Evolutionary conservation across 2,797 vertebrate genomes (phyloP).

Genomic region (Rhodeus uyekii): DNA sequence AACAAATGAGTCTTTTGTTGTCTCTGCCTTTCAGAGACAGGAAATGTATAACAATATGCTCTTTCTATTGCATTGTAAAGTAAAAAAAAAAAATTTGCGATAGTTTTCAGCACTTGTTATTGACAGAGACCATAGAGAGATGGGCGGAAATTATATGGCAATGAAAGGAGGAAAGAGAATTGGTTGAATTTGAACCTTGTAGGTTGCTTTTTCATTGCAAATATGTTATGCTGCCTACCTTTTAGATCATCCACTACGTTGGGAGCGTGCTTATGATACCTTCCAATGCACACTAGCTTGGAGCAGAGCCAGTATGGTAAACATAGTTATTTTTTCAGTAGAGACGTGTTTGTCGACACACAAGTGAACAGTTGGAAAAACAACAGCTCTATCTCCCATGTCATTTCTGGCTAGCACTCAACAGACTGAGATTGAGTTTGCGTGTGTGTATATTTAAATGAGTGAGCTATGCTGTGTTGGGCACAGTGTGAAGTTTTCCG

Average conservation of each 20-base stretch:
- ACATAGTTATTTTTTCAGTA: background rate
- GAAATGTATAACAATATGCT: constrained; percentile 10
- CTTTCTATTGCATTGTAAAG: constrained; percentile 11
- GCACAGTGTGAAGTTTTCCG: constrained; percentile 10
- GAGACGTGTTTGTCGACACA: background rate
- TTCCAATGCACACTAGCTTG: background rate
- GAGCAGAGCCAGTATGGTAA: background rate
- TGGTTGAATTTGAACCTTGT: background rate
- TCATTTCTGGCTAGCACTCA: constrained; percentile 14
- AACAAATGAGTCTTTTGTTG: constrained; percentile 29
- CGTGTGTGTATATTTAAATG: constrained; percentile 25
- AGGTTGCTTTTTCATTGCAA: background rate
- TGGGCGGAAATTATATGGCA: background rate
- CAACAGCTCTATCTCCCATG: constrained; percentile 27
- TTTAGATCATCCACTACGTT: background rate
- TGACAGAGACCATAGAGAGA: background rate
- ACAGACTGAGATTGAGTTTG: background rate
- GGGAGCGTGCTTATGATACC: background rate
- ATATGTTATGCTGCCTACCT: constrained; percentile 3
- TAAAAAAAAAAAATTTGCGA: background rate
- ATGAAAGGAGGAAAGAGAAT: background rate
- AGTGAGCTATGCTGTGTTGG: constrained; percentile 16
- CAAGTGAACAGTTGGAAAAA: constrained; percentile 11
- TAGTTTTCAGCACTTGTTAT: constrained; percentile 10
- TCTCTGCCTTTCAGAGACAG: constrained; percentile 3